Evolutionary conservation across 2,888 invertebrate species (phyloP), one percentile per base, ranked within the genome.

Genomic region (Notodonta dromedarius): DNA sequence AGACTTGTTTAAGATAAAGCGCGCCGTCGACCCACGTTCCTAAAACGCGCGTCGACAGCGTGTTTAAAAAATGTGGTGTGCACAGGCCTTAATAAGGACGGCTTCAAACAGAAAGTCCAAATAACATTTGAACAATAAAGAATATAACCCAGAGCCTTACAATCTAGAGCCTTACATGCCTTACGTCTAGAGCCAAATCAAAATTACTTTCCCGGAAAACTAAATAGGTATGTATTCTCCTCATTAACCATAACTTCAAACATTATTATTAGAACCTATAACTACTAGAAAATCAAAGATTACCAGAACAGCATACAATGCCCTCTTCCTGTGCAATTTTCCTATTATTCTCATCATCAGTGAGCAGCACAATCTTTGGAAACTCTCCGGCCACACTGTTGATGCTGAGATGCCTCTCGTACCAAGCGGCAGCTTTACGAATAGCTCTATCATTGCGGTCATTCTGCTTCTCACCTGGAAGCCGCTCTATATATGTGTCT

Each of bases 381-480:
- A 89, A 78, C 13, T 76, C 66, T 1, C 84, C 83, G 0, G 67
- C 76, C 0, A 80, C 68, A 59, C 83, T 81, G 46, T 88, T 87
- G 2, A 80, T 82, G 24, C 87, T 87, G 60, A 97, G 86, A 86
- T 99, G 99, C 0, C 94, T 82, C 62, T 96, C 95, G 78, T 98
- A 99, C 98, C 98, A 99, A 16, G 94, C 90, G 0, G 96, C 94
- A 1, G 98, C 97, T 70, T 94, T 92, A 55, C 98, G 94, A 70
- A 99, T 98, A 9, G 98, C 98, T 75, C 98, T 93, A 83, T 98
- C 98, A 93, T 99, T 98, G 66, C 98, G 95, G 84, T 99, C 98
- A 89, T 99, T 99, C 54, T 95, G 92, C 24, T 96, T 95, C 89
- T 99, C 99, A 9, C 96, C 96, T 8, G 96, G 96, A 60, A 95